Conservation (phyloP, 1,140 invertebrate species). For the Eufriesea mexicana region DNA sequence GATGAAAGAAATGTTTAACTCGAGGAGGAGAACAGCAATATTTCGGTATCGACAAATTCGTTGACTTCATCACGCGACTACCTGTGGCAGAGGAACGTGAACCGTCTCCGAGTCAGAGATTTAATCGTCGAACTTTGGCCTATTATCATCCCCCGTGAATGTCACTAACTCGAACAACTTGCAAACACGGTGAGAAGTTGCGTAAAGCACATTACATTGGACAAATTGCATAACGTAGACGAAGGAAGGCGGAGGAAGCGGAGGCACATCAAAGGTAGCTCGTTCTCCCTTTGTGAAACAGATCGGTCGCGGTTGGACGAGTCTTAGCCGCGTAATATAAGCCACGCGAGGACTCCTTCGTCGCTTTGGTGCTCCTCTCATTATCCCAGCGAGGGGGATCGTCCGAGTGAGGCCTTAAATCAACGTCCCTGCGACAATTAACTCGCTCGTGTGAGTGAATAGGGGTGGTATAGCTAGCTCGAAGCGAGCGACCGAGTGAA, state of each 20-base stretch:
- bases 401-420: conserved; percentile 62
- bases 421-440: conserved; percentile 73
- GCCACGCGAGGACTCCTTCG: conserved; percentile 44
- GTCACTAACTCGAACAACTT: background rate
- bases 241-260: background rate
- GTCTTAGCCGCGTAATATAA: conserved; percentile 51
- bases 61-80: no score
- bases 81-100: no score
- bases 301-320: conserved; percentile 34
- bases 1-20: no score
- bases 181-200: no score
- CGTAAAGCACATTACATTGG: background rate
- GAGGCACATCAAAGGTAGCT: background rate
- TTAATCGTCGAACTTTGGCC: background rate
- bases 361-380: conserved; percentile 47
- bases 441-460: conserved; percentile 67
- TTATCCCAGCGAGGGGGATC: conserved; percentile 61
- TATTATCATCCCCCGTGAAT: no score
- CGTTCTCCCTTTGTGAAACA: conserved; percentile 17
- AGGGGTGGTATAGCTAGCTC: conserved; percentile 59
- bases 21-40: no score
- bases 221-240: background rate
- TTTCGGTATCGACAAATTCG: no score
- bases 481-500: conserved; percentile 69
- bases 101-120: background rate